Conservation (phyloP, 2,113 vertebrate species). For the Cervus canadensis region DNA sequence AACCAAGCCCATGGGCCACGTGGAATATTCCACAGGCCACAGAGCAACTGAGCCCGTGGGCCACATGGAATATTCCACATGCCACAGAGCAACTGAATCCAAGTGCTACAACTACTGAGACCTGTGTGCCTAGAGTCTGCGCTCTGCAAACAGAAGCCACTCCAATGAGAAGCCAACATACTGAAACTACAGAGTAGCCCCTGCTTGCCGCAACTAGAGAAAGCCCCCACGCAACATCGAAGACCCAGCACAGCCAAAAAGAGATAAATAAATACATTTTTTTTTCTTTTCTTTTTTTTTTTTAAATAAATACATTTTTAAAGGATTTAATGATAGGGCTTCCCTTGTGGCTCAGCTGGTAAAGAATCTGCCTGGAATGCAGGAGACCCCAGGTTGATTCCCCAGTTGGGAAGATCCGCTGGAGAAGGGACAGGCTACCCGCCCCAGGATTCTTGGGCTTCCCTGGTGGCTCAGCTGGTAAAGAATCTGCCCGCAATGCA, state of each 20-base stretch:
- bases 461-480: background rate
- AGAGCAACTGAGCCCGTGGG: background rate
- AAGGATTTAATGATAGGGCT: background rate
- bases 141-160: background rate
- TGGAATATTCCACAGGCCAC: accelerated
- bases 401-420: background rate
- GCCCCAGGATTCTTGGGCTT: background rate
- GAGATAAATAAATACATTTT: accelerated
- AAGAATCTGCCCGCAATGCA: background rate
- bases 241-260: background rate
- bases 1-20: background rate
- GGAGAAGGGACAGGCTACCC: background rate
- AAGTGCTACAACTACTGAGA: background rate
- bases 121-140: background rate
- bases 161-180: background rate
- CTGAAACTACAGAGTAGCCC: background rate
- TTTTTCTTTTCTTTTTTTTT: background rate
- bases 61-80: background rate
- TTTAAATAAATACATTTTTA: background rate
- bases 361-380: background rate
- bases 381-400: background rate
- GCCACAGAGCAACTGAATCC: background rate
- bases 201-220: background rate
- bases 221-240: accelerated
- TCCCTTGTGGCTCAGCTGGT: background rate